Base-by-base conservation (phyloP, 2,113 vertebrate genomes). In the Myanophis thanlyinensis region DNA sequence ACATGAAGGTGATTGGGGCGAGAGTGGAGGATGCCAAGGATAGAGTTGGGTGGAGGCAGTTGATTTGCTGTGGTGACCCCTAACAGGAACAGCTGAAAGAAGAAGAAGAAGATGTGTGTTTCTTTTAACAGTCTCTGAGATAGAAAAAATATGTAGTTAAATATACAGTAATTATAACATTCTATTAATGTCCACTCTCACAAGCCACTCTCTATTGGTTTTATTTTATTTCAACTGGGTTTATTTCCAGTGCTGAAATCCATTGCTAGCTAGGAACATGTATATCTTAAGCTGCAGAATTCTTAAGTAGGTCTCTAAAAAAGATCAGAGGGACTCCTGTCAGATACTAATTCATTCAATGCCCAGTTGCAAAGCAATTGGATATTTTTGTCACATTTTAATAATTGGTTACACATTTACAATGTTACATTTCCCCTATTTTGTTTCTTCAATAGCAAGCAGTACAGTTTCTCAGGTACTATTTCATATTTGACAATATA, bases 61-160 rank as follows among this genome's bases (percentile, higher is more conserved):
- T n/a, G n/a, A n/a, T n/a, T n/a, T n/a, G n/a, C n/a, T n/a, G n/a
- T n/a, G n/a, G n/a, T n/a, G n/a, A n/a, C n/a, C n/a, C n/a, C n/a
- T n/a, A n/a, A n/a, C n/a, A n/a, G n/a, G n/a, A n/a, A n/a, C n/a
- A n/a, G n/a, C n/a, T n/a, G n/a, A n/a, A n/a, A n/a, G n/a, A n/a
- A n/a, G n/a, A n/a, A n/a, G n/a, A n/a, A n/a, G n/a, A n/a, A n/a
- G n/a, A 85, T 89, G 1, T 44, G 25, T 89, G 73, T 87, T 93
- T 91, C 51, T 93, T 95, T 93, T 87, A 89, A 95, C 91, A 85
- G 40, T n/a, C 12, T 91, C 12, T 80, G 25, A 30, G 92, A 6
- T 90, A 15, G 88, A 62, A 49, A 48, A 35, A 20, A 22, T 88
- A 54, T 62, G 20, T 2, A 22, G 91, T 54, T 88, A 89, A 85